Evolutionary conservation across 2,888 invertebrate genomes (phyloP).

Genomic region (Heliconius aoede): DNA sequence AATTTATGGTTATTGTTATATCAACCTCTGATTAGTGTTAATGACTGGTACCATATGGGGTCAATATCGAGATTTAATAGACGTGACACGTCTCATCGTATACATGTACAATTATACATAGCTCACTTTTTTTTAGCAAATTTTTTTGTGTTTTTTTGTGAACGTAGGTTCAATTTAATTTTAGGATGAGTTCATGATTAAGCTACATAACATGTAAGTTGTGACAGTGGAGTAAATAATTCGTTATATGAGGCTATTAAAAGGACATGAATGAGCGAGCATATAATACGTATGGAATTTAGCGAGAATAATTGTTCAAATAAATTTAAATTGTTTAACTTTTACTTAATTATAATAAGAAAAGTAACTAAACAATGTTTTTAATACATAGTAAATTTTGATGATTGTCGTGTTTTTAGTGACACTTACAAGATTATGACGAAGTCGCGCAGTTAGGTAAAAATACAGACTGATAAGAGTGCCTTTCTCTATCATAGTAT

Average conservation of each 20-base stretch:
- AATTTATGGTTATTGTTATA: conserved; percentile 58
- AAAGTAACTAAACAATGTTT: too few relatives aligned
- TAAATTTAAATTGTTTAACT: too few relatives aligned
- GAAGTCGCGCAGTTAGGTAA: neutral
- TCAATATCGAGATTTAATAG: conserved; percentile 36
- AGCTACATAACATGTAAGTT: neutral
- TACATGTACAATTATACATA: neutral
- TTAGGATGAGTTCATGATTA: neutral
- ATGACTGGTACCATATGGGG: conserved; percentile 52
- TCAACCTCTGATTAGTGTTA: conserved; percentile 62
- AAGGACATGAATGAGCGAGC: neutral
- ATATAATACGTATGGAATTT: too few relatives aligned
- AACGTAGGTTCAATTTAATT: neutral
- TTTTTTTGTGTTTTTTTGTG: too few relatives aligned
- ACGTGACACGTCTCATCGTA: conserved; percentile 9
- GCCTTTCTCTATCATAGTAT: neutral
- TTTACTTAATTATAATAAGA: too few relatives aligned
- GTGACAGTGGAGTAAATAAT: neutral
- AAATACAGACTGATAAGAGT: neutral
- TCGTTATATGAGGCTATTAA: neutral
- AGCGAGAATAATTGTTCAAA: too few relatives aligned
- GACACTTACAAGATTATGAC: neutral
- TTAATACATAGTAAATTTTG: neutral
- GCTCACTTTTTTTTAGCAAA: too few relatives aligned
- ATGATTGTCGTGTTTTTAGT: neutral